Evolutionary conservation across 2,113 vertebrate species (phyloP), one percentile per base, ranked within the genome.

Genomic region (Siniperca chuatsi): DNA sequence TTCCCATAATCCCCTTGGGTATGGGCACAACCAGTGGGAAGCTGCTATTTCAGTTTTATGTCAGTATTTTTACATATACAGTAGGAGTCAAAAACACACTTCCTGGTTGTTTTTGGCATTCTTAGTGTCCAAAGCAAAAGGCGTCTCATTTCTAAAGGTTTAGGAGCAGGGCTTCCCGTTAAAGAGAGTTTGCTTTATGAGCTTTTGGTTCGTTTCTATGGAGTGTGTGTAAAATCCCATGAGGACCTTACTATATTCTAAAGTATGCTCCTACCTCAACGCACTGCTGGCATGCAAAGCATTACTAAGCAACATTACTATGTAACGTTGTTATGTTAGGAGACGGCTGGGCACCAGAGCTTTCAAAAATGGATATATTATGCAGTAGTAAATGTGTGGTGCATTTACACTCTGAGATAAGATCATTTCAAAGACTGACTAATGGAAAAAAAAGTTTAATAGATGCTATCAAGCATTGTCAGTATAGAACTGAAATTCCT

Each of bases 341-440:
- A 92, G 92, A 92, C 89, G 42, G 67, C 64, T 35, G 35, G 92
- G 92, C 93, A 91, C 90, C 93, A 88, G 54, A 81, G 90, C 91
- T 94, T 90, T 94, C 81, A 94, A 84, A 76, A 35, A 55, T 74
- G 58, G 35, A 87, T 83, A 57, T 81, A 84, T 80, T 85, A 87
- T 92, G 75, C 82, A 83, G 57, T 46, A 40, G 52, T 75, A 42
- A 48, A 74, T 78, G 67, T 66, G 40, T 46, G 71, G 40, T 74
- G 72, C 35, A 44, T 79, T 69, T 79, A 73, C 48, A 78, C 77
- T 75, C 35, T 61, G 61, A 82, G 44, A 78, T 76, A 58, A 57
- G 29, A 68, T 70, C 10, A 25, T 68, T 79, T 85, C 44, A 78
- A 50, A 73, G 79, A 21, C 44, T 33, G 25, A 50, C 33, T 20